Evolutionary conservation across 2,797 vertebrate species (phyloP).

Genomic region (Lithobates sylvaticus): DNA sequence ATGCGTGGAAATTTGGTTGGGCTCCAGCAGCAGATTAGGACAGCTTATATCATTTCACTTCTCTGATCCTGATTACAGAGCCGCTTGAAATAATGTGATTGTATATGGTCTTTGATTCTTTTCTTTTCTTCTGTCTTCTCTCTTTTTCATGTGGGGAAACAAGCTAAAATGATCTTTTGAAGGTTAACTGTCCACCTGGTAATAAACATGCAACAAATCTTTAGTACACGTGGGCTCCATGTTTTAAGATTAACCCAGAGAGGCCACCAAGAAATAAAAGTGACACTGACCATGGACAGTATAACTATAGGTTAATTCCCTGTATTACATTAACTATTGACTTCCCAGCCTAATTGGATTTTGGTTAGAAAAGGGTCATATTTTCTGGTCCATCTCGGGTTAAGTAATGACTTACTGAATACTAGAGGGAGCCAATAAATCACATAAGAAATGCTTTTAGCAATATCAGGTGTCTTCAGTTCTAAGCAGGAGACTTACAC

Average conservation of each 20-base stretch:
- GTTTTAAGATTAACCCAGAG: slow-evolving; percentile 6
- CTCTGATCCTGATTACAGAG: no score
- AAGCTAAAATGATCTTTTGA: neutral
- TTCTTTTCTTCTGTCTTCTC: no score
- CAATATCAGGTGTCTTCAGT: slow-evolving; percentile 35
- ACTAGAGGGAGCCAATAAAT: slow-evolving; percentile 54
- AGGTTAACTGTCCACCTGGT: neutral
- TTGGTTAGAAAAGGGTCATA: slow-evolving; percentile 21
- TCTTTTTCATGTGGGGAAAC: neutral
- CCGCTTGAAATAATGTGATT: no score
- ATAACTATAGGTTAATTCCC: neutral
- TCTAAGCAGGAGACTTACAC: slow-evolving; percentile 53
- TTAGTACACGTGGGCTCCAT: slow-evolving; percentile 2
- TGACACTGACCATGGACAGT: slow-evolving; percentile 4
- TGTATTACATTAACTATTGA: slow-evolving; percentile 28
- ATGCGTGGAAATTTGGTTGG: no score
- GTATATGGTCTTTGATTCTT: no score
- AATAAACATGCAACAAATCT: slow-evolving; percentile 24
- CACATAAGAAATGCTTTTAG: slow-evolving; percentile 50
- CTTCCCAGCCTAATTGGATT: slow-evolving; percentile 38
- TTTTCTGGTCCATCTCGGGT: slow-evolving; percentile 33
- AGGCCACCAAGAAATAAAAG: neutral
- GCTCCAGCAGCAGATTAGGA: no score
- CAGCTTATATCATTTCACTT: no score
- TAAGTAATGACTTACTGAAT: slow-evolving; percentile 47